These are phyloP conservation scores for Pseudomyrmex sp. DNA, from an alignment of 1,140 invertebrate genomes.

Conservation along the genomic window DNA sequence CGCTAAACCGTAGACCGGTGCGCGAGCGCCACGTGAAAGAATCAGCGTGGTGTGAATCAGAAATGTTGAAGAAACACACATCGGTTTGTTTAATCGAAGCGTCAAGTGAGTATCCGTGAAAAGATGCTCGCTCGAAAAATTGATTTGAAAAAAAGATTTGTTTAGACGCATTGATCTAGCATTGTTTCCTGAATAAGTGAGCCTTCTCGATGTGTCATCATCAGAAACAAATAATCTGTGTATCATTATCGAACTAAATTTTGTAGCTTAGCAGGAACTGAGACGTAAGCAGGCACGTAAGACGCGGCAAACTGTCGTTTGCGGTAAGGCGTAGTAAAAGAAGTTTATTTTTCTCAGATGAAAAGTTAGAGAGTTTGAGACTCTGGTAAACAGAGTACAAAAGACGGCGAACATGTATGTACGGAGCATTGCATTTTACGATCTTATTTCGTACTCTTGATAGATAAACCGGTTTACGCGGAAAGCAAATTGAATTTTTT, in stretches of 20 bases:
- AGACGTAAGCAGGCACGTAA: neutral
- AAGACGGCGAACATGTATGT: too few relatives aligned
- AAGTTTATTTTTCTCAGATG: too few relatives aligned
- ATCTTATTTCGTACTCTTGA: too few relatives aligned
- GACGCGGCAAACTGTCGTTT: too few relatives aligned
- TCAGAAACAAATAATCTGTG: neutral
- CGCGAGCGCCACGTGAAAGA: slow-evolving; percentile 60
- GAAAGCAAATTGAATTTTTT: too few relatives aligned
- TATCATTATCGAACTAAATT: slow-evolving; percentile 15
- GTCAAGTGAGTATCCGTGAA: slow-evolving; percentile 75
- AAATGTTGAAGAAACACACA: slow-evolving; percentile 50
- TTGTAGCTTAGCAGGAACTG: slow-evolving; percentile 15
- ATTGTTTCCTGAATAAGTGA: neutral
- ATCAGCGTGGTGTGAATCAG: slow-evolving; percentile 67
- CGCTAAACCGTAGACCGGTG: slow-evolving; percentile 56
- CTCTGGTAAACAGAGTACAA: too few relatives aligned
- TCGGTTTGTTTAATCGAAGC: slow-evolving; percentile 60
- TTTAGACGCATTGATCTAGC: neutral
- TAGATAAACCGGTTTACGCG: too few relatives aligned
- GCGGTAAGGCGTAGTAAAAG: too few relatives aligned
- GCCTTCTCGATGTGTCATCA: slow-evolving; percentile 1
- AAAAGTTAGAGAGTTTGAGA: too few relatives aligned
- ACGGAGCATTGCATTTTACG: too few relatives aligned
- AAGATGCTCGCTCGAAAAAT: slow-evolving; percentile 72
- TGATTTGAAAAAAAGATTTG: neutral